These are phyloP conservation scores for Pomatostomus ruficeps DNA, from an alignment of 2,113 vertebrate genomes.

Conservation along the genomic window DNA sequence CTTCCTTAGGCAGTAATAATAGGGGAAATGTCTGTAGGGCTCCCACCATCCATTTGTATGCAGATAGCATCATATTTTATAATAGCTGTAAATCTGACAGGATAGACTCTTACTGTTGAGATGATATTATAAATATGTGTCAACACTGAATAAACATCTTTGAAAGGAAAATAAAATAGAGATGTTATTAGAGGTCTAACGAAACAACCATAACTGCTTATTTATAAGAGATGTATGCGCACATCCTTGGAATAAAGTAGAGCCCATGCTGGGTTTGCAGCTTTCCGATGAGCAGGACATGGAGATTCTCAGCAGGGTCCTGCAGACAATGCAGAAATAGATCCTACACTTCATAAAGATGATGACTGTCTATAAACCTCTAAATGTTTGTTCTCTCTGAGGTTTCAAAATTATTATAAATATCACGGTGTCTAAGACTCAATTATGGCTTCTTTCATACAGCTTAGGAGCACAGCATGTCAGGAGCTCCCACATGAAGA, in stretches of 20 bases:
- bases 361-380: conserved; percentile 7
- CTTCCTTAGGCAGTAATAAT: conserved; percentile 44
- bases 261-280: conserved; percentile 37
- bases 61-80: conserved; percentile 34
- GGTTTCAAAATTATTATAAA: conserved; percentile 1
- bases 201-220: conserved; percentile 13
- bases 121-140: conserved; percentile 20
- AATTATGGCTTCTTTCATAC: not conserved
- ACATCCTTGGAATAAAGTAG: not conserved
- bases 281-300: not conserved
- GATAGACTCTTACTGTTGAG: conserved; percentile 11
- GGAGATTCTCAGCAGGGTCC: conserved; percentile 40
- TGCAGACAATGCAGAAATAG: not conserved
- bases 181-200: conserved; percentile 41
- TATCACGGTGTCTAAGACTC: not conserved
- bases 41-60: conserved; percentile 12
- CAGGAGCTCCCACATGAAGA: not conserved
- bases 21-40: not conserved
- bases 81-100: conserved; percentile 43
- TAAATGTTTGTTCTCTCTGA: not conserved
- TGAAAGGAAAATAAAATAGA: conserved; percentile 40
- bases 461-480: not conserved
- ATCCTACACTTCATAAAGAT: conserved; percentile 30
- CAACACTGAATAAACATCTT: conserved; percentile 30
- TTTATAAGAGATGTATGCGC: not conserved